phyloP scores from a whole-genome alignment of 2,797 vertebrate species.

The Crypturellus tataupa region DNA sequence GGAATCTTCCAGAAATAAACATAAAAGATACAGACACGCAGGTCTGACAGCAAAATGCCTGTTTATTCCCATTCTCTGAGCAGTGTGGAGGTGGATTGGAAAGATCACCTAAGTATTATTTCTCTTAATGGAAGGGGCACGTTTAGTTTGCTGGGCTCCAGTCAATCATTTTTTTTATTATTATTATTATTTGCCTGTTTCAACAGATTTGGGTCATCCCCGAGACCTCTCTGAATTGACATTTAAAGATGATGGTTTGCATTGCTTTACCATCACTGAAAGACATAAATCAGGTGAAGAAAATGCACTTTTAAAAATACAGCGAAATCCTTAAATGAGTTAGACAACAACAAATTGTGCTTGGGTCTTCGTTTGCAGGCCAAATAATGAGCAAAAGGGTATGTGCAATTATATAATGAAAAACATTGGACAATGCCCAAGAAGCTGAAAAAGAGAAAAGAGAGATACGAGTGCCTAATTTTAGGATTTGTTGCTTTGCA shows the following conservation, averaged over 20 bases:
- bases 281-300: background rate
- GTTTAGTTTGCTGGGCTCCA: constrained; percentile 20
- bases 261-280: constrained; percentile 7
- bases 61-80: background rate
- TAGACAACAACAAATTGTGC: constrained; percentile 11
- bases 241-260: constrained; percentile 4
- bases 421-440: constrained; percentile 34
- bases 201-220: constrained; percentile 58
- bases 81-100: background rate
- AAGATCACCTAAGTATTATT: background rate
- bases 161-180: constrained; percentile 1
- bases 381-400: constrained; percentile 44
- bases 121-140: background rate
- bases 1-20: background rate
- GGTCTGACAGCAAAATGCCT: background rate
- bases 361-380: background rate
- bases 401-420: constrained; percentile 63
- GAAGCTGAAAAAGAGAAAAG: constrained; percentile 13
- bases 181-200: constrained; percentile 45
- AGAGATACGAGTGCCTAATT: constrained; percentile 52
- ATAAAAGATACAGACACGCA: background rate
- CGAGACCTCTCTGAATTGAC: constrained; percentile 17
- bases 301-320: constrained; percentile 13
- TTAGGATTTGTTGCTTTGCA: constrained; percentile 45
- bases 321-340: constrained; percentile 46